Percentiles rank a stretch among this genome's conserved stretches.
These are phyloP conservation scores for Aramus guarauna DNA, from an alignment of 2,113 vertebrate species.

Conservation along the genomic window DNA sequence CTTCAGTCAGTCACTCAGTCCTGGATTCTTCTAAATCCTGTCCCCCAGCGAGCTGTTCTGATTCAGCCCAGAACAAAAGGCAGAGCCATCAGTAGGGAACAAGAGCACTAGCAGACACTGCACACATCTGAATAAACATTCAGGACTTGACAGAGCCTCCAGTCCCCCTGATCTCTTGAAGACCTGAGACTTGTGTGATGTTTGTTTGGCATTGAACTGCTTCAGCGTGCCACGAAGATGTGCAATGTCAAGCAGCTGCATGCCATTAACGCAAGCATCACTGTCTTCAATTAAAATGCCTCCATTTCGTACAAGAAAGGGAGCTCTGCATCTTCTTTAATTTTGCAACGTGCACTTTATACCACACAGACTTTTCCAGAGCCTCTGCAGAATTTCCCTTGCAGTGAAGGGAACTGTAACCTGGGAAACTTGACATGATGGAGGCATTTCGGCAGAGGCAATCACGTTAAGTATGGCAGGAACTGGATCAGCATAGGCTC, in stretches of 20 bases:
- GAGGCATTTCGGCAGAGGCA: neutral
- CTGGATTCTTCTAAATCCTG: neutral
- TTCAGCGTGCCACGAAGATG: neutral
- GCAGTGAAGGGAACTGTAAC: neutral
- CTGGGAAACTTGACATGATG: rapidly evolving
- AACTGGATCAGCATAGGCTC: rapidly evolving
- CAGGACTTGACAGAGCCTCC: neutral
- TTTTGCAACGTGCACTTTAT: rapidly evolving
- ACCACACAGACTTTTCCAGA: neutral
- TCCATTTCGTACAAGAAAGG: rapidly evolving
- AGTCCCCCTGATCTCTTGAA: rapidly evolving
- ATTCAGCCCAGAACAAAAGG: neutral
- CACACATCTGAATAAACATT: neutral
- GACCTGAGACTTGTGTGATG: neutral
- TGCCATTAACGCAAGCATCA: neutral
- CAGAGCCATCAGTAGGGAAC: neutral
- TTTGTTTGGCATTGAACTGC: neutral
- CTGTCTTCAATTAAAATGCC: neutral
- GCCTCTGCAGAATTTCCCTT: neutral
- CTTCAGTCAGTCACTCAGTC: neutral
- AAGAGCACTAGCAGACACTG: neutral
- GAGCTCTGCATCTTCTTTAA: neutral
- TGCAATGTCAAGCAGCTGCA: neutral
- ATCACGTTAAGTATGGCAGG: neutral
- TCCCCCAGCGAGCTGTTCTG: neutral